These are phyloP conservation scores for Herpetotheres cachinnans DNA, from an alignment of 2,113 vertebrate species.

Conservation along the genomic window DNA sequence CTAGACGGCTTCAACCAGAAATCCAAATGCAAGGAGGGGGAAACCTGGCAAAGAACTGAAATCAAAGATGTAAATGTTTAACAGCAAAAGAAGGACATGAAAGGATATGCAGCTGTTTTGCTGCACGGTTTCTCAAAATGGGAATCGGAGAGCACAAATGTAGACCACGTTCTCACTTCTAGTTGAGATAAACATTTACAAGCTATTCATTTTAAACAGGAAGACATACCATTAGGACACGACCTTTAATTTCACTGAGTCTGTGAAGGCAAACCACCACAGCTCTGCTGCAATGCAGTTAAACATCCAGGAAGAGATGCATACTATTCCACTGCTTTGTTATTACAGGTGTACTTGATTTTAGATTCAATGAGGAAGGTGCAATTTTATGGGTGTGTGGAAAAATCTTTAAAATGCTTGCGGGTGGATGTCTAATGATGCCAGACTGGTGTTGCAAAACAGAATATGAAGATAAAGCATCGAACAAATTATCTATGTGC, in stretches of 20 bases:
- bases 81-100: background rate
- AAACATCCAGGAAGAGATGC: background rate
- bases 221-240: background rate
- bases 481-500: background rate
- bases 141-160: background rate
- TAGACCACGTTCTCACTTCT: background rate
- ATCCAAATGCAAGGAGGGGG: background rate
- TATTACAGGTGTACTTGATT: slow-evolving; percentile 59
- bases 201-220: slow-evolving; percentile 33
- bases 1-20: background rate
- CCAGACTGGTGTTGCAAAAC: background rate
- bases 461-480: background rate
- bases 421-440: background rate
- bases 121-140: background rate
- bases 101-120: background rate
- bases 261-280: background rate
- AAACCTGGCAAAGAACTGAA: background rate
- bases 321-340: slow-evolving; percentile 13
- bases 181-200: slow-evolving; percentile 47
- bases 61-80: background rate
- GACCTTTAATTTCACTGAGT: background rate
- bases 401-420: slow-evolving; percentile 20
- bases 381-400: slow-evolving; percentile 32
- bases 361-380: background rate
- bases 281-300: background rate